These are phyloP conservation scores for Coccyzus lansbergi DNA, from an alignment of 2,797 vertebrate species.

Conservation along the genomic window DNA sequence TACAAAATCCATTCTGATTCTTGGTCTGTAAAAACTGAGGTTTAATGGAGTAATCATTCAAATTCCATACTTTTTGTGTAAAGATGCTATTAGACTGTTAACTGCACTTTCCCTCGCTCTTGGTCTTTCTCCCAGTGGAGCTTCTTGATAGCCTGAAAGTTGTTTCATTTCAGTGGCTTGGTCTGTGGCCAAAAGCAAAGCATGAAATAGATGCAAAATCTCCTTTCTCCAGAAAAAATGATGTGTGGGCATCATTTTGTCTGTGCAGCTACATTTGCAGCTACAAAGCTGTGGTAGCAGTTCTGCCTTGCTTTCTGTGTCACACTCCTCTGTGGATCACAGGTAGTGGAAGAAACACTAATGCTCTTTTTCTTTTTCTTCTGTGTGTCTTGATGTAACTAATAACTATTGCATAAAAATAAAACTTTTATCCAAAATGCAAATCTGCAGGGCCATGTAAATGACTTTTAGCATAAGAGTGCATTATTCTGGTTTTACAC, in stretches of 20 bases:
- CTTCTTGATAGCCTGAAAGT: conserved; percentile 42
- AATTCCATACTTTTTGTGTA: conserved; percentile 21
- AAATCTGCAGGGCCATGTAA: background rate
- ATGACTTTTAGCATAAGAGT: background rate
- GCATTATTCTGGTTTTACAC: background rate
- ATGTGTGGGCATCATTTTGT: background rate
- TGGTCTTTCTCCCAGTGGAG: conserved; percentile 35
- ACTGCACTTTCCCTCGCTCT: conserved; percentile 21
- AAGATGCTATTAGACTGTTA: conserved; percentile 30
- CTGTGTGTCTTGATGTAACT: background rate
- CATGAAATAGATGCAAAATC: background rate
- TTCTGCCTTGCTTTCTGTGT: background rate
- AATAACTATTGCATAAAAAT: background rate
- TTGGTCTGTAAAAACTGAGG: conserved; percentile 62
- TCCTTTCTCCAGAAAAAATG: conserved; percentile 4
- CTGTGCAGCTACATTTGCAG: background rate
- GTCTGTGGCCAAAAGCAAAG: background rate
- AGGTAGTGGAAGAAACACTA: background rate
- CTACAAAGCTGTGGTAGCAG: background rate
- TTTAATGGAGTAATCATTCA: conserved; percentile 68
- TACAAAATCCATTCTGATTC: conserved; percentile 73
- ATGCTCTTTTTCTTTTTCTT: background rate
- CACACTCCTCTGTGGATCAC: background rate
- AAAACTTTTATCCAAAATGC: background rate
- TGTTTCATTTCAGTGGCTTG: conserved; percentile 36